A percentile compares a stretch with the other conserved stretches of the same genome.
Evolutionary conservation across 1,140 invertebrate genomes (phyloP).

Genomic region (Neomicropteryx cornuta): DNA sequence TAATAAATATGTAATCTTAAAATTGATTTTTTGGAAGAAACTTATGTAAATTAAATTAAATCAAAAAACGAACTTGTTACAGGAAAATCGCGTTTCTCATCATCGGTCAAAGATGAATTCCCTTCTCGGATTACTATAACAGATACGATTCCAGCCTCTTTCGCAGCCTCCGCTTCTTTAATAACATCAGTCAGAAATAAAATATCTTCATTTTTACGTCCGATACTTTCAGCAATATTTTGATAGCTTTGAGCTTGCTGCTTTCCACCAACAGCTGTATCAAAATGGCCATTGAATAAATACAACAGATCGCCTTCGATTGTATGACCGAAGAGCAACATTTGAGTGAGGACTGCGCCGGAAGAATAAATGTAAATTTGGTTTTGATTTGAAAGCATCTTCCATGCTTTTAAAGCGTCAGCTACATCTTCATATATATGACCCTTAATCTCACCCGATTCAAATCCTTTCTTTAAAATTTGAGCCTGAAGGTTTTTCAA

Average conservation of each 20-base stretch:
- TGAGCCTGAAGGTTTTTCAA: slow-evolving; percentile 82
- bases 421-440: slow-evolving; percentile 83
- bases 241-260: slow-evolving; percentile 60
- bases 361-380: slow-evolving; percentile 85
- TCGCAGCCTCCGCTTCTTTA: slow-evolving; percentile 73
- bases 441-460: slow-evolving; percentile 62
- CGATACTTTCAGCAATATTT: slow-evolving; percentile 61
- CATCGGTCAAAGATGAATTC: slow-evolving; percentile 53
- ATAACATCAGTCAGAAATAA: slow-evolving; percentile 79
- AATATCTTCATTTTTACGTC: slow-evolving; percentile 49
- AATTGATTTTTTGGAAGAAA: too few relatives aligned
- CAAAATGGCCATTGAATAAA: slow-evolving; percentile 73
- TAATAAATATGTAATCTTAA: too few relatives aligned
- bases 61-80: too few relatives aligned
- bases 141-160: slow-evolving; percentile 54
- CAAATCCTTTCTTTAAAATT: slow-evolving; percentile 79
- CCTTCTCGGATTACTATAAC: slow-evolving; percentile 65
- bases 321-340: slow-evolving; percentile 73
- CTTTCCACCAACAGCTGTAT: slow-evolving; percentile 75
- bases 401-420: slow-evolving; percentile 60
- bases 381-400: slow-evolving; percentile 43
- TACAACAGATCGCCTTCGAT: slow-evolving; percentile 62
- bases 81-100: slow-evolving; percentile 44
- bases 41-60: too few relatives aligned
- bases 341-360: slow-evolving; percentile 84